Conservation (phyloP, 2,113 vertebrate species). For the Harpagus bidentatus region DNA sequence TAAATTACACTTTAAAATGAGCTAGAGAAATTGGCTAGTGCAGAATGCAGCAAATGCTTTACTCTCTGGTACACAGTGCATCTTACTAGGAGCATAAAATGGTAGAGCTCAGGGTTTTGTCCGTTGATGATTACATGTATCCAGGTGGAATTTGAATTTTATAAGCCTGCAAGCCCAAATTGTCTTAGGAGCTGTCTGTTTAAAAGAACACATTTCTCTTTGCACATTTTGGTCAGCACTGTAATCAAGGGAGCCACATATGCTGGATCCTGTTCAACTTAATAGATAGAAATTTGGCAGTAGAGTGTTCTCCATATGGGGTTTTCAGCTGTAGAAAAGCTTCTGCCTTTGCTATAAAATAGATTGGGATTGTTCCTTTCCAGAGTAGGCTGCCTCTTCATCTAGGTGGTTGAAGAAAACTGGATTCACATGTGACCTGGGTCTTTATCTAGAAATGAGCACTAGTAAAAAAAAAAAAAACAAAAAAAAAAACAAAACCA, state of each 20-base stretch:
- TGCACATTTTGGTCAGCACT: slow-evolving; percentile 25
- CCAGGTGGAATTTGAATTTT: slow-evolving; percentile 33
- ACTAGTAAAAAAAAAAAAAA: neutral
- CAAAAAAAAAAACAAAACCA: too few species aligned
- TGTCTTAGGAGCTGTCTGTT: slow-evolving; percentile 7
- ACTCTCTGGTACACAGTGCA: neutral
- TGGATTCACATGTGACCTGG: neutral
- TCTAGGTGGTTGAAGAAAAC: neutral
- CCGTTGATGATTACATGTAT: neutral
- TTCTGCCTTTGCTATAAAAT: slow-evolving; percentile 50
- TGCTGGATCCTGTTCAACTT: slow-evolving; percentile 51
- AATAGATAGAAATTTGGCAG: slow-evolving; percentile 64
- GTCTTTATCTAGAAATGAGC: neutral
- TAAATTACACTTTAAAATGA: slow-evolving; percentile 32
- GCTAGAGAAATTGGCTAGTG: neutral
- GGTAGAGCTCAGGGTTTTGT: neutral
- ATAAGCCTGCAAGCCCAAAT: neutral
- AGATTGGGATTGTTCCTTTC: slow-evolving; percentile 3
- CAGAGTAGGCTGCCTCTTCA: slow-evolving; percentile 20
- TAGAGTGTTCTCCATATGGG: slow-evolving; percentile 49
- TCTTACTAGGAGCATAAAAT: neutral
- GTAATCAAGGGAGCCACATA: slow-evolving; percentile 46
- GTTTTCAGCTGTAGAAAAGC: slow-evolving; percentile 53
- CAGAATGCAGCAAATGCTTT: neutral
- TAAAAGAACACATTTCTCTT: slow-evolving; percentile 24